These are phyloP conservation scores for Halichondria panicea DNA, from an alignment of 37 sponge, comb jelly and placozoan genomes.

Conservation along the genomic window DNA sequence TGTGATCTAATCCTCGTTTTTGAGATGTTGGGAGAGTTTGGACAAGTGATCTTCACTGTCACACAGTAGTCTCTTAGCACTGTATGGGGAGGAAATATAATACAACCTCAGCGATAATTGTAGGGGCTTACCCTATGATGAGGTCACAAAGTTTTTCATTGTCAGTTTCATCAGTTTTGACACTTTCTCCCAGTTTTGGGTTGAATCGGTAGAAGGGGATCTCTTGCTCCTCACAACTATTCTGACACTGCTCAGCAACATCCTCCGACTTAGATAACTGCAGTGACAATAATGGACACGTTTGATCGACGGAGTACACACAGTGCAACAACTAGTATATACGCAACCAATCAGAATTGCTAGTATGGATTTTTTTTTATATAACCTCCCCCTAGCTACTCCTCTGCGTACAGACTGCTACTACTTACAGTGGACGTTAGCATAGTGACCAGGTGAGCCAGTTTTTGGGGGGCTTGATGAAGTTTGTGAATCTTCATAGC, in stretches of 20 bases:
- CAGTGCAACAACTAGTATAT: not conserved
- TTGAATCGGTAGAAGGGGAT: constrained; percentile 60
- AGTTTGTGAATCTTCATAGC: not conserved
- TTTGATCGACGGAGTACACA: not conserved
- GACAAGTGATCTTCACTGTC: too few species aligned
- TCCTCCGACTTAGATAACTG: constrained; percentile 45
- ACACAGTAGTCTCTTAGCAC: too few species aligned
- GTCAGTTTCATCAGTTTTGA: constrained; percentile 49
- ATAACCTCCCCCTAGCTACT: not conserved
- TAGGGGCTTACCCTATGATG: constrained; percentile 13
- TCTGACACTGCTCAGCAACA: constrained; percentile 22
- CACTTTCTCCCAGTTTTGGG: constrained; percentile 31
- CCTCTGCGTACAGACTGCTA: not conserved
- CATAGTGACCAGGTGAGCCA: not conserved
- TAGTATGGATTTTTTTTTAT: not conserved
- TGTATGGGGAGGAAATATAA: too few species aligned
- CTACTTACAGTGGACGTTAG: constrained; percentile 7
- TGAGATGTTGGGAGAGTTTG: too few species aligned
- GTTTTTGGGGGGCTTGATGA: not conserved
- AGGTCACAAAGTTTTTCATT: constrained; percentile 37
- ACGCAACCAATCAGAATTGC: not conserved
- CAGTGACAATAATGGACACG: not conserved
- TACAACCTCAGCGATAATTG: too few species aligned
- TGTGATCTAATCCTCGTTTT: too few species aligned
- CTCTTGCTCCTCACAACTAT: constrained; percentile 24